These are phyloP conservation scores for Dryococelus australis DNA, from an alignment of 2,888 invertebrate genomes.

Conservation along the genomic window DNA sequence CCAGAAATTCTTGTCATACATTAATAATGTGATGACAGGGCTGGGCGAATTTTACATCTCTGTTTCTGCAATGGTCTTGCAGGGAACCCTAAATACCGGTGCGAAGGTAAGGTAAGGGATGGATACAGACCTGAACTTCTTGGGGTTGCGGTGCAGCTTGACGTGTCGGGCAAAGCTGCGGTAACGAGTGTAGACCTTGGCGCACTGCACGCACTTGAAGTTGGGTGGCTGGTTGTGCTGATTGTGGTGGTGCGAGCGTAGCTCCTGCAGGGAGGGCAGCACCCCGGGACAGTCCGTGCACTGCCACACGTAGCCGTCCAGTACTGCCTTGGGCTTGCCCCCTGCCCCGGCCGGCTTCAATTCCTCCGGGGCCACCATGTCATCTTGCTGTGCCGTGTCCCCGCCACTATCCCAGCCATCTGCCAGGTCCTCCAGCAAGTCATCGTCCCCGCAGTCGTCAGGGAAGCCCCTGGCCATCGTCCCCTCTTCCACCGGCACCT, in stretches of 20 bases:
- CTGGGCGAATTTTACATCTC: too few species aligned
- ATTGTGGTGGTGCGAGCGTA: constrained; percentile 49
- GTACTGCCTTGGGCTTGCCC: constrained; percentile 43
- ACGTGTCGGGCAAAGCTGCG: constrained; percentile 53
- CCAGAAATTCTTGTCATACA: too few species aligned
- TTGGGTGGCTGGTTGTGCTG: constrained; percentile 49
- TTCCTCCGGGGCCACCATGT: background rate
- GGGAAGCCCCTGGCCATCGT: background rate
- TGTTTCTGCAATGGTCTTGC: too few species aligned
- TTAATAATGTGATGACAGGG: too few species aligned
- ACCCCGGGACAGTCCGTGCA: constrained; percentile 48
- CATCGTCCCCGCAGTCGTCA: constrained; percentile 19
- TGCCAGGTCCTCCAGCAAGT: constrained; percentile 11
- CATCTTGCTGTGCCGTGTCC: constrained; percentile 32
- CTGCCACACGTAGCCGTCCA: constrained; percentile 51
- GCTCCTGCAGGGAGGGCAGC: constrained; percentile 45
- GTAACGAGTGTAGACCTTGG: constrained; percentile 51
- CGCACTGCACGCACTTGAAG: constrained; percentile 51
- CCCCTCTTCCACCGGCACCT: background rate
- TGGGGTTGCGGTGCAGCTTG: constrained; percentile 50
- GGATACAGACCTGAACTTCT: constrained; percentile 49
- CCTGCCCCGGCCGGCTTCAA: constrained; percentile 35
- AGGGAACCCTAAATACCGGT: too few species aligned
- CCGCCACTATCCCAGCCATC: constrained; percentile 32
- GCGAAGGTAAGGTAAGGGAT: too few species aligned